Evolutionary conservation across 2,888 invertebrate species (phyloP).

Genomic region (Ormyrus pomaceus): DNA sequence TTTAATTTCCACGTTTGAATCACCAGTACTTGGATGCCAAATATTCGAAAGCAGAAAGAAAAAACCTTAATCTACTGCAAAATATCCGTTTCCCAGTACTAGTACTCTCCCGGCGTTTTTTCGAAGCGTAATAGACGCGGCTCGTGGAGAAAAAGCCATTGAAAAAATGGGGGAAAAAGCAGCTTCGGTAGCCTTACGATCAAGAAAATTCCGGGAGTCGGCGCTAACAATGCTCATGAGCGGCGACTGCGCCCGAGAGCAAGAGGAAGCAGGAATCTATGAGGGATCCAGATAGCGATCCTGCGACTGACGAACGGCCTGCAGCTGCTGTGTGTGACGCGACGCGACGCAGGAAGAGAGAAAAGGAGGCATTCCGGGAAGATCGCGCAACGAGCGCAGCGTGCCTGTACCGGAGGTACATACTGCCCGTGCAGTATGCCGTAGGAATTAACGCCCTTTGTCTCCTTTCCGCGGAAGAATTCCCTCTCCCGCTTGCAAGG

Average conservation of each 20-base stretch:
- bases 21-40: too few relatives aligned
- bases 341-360: neutral
- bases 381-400: neutral
- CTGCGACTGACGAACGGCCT: slow-evolving; percentile 17
- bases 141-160: neutral
- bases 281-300: slow-evolving; percentile 42
- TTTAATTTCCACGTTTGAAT: too few relatives aligned
- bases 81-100: neutral
- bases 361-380: slow-evolving; percentile 49
- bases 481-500: slow-evolving; percentile 2
- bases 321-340: neutral
- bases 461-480: slow-evolving; percentile 36
- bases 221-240: slow-evolving; percentile 3
- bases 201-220: slow-evolving; percentile 5
- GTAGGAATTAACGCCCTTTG: slow-evolving; percentile 57
- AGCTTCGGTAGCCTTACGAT: neutral
- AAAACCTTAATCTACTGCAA: neutral
- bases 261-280: slow-evolving; percentile 22
- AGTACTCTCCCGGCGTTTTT: neutral
- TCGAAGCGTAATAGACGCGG: neutral
- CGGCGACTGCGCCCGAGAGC: neutral
- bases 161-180: too few relatives aligned
- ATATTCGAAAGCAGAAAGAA: neutral
- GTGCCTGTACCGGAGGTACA: neutral
- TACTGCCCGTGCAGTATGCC: slow-evolving; percentile 23